Base-by-base conservation (phyloP, 2,888 invertebrate genomes). In the Eupelmus urozonus region DNA sequence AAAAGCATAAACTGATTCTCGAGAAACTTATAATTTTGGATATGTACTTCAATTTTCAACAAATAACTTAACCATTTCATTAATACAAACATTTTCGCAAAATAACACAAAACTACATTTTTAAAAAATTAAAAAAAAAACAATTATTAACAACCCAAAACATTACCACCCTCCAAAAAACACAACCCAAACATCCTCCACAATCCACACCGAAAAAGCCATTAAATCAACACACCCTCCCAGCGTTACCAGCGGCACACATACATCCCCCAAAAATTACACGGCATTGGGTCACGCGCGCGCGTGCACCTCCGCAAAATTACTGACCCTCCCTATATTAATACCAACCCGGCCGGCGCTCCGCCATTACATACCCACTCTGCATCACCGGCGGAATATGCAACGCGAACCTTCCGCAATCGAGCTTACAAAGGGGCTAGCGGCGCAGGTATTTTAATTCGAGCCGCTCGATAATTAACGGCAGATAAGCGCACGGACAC, bases 241-340 rank as follows among this genome's bases (percentile, higher is more conserved):
- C n/a, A n/a, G n/a, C n/a, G n/a, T n/a, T n/a, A n/a, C n/a, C n/a
- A n/a, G n/a, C n/a, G n/a, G n/a, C n/a, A n/a, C n/a, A 5, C 55
- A 29, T 29, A 29, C 23, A 59, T 11, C 27, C 27, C 45, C 16
- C 18, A 23, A 16, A 57, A 45, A 42, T 53, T 57, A 5, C 9
- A 5, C 55, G 73, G 11, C 29, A 45, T 9, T 29, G 25, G 40
- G 45, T 51, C 29, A 42, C 18, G 34, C 27, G 25, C n/a, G n/a
- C 25, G 25, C n/a, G 25, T 5, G 34, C 27, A 27, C 42, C 27
- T 34, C 23, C 51, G 29, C 1, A n/a, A 53, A 59, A 69, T 69
- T 16, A 69, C 75, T 69, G 69, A 76, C 75, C n/a, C 75, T 75
- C 40, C 69, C 66, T 29, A n/a, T 25, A 53, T 42, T 42, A 60